phyloP scores from a whole-genome alignment of 1,140 invertebrate genomes.

The Dreissena polymorpha region DNA sequence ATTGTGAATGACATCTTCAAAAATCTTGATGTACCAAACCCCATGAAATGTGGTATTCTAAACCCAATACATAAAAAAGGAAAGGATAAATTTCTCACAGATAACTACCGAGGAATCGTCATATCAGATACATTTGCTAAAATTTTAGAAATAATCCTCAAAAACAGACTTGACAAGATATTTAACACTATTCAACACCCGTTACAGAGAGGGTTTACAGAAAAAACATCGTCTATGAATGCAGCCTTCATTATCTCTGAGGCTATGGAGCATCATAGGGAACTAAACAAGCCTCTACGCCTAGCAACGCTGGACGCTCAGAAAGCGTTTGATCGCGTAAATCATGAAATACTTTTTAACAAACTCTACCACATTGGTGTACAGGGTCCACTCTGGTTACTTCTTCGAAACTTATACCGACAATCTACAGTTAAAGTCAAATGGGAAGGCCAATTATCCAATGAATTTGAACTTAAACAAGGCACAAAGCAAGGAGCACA shows the following conservation, averaged over 20 bases:
- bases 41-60: not conserved
- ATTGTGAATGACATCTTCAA: not conserved
- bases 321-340: not conserved
- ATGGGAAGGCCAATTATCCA: not conserved
- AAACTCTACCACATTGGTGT: not conserved
- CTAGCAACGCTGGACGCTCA: not conserved
- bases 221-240: not conserved
- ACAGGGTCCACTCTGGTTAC: no score
- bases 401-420: not conserved
- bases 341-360: constrained; percentile 4
- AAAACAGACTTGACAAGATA: not conserved
- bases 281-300: not conserved
- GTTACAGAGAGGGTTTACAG: constrained; percentile 8
- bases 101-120: constrained; percentile 12
- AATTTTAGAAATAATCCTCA: constrained; percentile 1
- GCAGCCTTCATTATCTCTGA: not conserved
- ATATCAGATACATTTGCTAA: not conserved
- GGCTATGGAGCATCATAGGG: not conserved
- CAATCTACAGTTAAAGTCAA: constrained; percentile 3
- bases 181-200: not conserved
- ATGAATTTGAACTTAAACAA: not conserved
- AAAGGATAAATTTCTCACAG: not conserved
- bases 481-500: not conserved
- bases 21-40: not conserved
- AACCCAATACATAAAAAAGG: constrained; percentile 12